phyloP scores from a whole-genome alignment of 92 coral and sea anemone species.

The Blastomussa wellsi region DNA sequence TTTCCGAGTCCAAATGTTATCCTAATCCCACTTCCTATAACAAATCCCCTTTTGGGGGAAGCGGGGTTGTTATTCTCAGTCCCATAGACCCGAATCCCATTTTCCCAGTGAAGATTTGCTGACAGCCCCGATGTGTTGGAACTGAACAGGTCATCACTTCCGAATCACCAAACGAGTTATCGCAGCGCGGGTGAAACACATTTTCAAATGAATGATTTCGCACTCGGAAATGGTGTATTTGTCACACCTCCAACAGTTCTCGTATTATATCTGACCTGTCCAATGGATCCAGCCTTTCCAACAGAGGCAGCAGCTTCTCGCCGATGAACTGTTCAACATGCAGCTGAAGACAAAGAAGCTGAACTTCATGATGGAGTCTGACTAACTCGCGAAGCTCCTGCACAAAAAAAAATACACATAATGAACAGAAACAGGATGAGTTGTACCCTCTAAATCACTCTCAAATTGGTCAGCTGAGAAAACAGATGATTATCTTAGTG shows the following conservation, averaged over 20 bases:
- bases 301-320: slow-evolving; percentile 58
- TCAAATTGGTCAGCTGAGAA: not conserved
- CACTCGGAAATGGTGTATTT: no score
- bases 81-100: no score
- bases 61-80: no score
- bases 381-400: slow-evolving; percentile 61
- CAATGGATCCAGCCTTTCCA: slow-evolving; percentile 36
- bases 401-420: not conserved
- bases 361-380: slow-evolving; percentile 59
- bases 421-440: not conserved
- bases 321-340: slow-evolving; percentile 45
- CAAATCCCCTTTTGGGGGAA: no score
- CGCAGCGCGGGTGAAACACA: no score
- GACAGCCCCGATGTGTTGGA: not conserved
- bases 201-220: no score
- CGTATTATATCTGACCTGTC: slow-evolving; percentile 49
- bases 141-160: no score
- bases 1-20: no score
- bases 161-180: no score
- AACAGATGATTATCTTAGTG: not conserved
- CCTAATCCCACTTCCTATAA: no score
- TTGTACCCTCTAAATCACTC: not conserved
- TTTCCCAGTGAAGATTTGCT: no score
- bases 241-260: not conserved
- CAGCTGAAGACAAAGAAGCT: slow-evolving; percentile 50